Percentiles rank a stretch among this genome's conserved stretches.
Evolutionary conservation across 2,888 invertebrate genomes (phyloP).

Genomic region (Artemia sp.): DNA sequence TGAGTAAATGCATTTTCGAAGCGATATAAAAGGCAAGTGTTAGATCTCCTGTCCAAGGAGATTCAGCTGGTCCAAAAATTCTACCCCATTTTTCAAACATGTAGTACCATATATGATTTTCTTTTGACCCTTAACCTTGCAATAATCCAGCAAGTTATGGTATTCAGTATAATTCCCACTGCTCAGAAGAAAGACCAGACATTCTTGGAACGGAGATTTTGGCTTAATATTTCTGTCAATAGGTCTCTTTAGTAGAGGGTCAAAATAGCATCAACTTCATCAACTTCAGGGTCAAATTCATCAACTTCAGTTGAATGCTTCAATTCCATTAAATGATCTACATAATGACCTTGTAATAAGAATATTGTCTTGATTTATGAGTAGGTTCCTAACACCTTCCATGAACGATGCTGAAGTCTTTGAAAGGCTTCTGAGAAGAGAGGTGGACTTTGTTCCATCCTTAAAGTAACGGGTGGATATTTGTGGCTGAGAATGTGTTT

Average conservation of each 20-base stretch:
- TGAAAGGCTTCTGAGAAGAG: conserved; percentile 94
- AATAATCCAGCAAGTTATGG: conserved; percentile 89
- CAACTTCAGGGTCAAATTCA: conserved; percentile 67
- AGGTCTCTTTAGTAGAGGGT: conserved; percentile 76
- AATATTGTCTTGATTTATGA: conserved; percentile 90
- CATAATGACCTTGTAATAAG: conserved; percentile 83
- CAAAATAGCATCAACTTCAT: conserved; percentile 82
- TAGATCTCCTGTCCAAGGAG: no score
- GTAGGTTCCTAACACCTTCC: conserved; percentile 98
- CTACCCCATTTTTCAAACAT: conserved; percentile 77
- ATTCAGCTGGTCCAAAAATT: conserved; percentile 71
- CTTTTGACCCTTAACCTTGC: conserved; percentile 51
- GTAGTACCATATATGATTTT: conserved; percentile 89
- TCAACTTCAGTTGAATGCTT: conserved; percentile 58
- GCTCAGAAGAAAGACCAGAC: conserved; percentile 75
- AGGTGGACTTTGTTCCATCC: conserved; percentile 84
- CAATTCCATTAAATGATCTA: conserved; percentile 72
- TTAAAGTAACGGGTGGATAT: conserved; percentile 60
- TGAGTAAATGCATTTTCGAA: no score
- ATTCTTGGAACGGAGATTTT: conserved; percentile 56
- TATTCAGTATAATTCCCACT: conserved; percentile 98
- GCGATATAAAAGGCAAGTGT: no score
- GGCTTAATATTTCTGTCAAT: conserved; percentile 32
- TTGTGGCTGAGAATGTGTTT: conserved; percentile 39
- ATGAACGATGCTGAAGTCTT: conserved; percentile 97